Base-by-base conservation (phyloP, 2,888 invertebrate species). In the Myathropa florea region DNA sequence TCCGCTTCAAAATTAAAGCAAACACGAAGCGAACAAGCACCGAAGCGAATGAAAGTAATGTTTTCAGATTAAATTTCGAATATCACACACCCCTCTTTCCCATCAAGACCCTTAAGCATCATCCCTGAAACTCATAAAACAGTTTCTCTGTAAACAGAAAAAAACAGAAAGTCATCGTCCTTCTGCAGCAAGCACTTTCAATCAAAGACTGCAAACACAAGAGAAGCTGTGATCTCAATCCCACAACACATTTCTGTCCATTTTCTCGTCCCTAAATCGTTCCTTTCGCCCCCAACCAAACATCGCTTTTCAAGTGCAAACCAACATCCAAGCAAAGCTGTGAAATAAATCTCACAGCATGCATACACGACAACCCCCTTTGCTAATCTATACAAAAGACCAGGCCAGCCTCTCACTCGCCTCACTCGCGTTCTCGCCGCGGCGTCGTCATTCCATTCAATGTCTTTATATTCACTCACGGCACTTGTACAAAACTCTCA, bases 401-500 rank as follows among this genome's bases (percentile, higher is more conserved):
- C 65, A 61, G 12, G 24, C 57, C 23, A 26, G 12, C 57, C 14
- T 57, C 57, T 23, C 23, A 23, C 57, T 24, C 67, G 53, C 30
- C 53, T 39, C 59, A 67, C 28, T 60, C 30, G 33, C 24, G n/a
- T n/a, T 57, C 63, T 24, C 24, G 33, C 55, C 24, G 14, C 30
- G 21, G 14, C 53, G 36, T 33, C 53, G 36, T 33, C 72, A 53
- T 67, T 55, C 28, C 24, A 65, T 14, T 36, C 46, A 23, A 24
- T n/a, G 65, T 36, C 65, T 36, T 10, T 26, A 9, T 4, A 33
- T 70, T 55, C 26, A 81, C 81, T 81, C 84, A 76, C 75, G 70
- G 64, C 75, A 80, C 65, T 78, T 68, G 77, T 65, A 85, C 85
- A 85, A 85, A 82, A 82, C 82, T 73, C 77, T 82, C 82, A 82